Percentiles rank a stretch among this genome's conserved stretches.
Evolutionary conservation across 2,797 vertebrate species (phyloP).

Genomic region (Alfaro cultratus): DNA sequence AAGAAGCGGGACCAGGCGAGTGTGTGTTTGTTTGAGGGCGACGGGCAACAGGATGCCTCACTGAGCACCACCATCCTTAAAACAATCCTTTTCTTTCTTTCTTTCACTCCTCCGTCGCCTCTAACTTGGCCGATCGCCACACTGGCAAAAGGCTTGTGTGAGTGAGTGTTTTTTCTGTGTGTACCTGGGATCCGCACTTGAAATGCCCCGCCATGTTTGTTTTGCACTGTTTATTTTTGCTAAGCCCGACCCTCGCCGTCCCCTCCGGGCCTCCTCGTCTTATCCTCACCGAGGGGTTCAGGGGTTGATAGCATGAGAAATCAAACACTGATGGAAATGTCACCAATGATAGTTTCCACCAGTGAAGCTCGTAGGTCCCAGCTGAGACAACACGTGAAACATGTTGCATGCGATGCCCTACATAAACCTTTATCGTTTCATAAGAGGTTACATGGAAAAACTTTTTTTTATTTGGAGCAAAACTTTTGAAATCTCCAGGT

Average conservation of each 20-base stretch:
- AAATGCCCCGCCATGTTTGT: slow-evolving; percentile 67
- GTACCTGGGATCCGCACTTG: slow-evolving; percentile 63
- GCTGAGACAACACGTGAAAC: slow-evolving; percentile 1
- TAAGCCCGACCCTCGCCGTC: slow-evolving; percentile 44
- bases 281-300: slow-evolving; percentile 23
- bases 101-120: slow-evolving; percentile 29
- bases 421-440: background rate
- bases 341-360: slow-evolving; percentile 17
- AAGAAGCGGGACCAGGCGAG: slow-evolving; percentile 35
- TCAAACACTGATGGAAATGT: slow-evolving; percentile 38
- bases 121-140: slow-evolving; percentile 43
- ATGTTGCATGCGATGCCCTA: too few species aligned
- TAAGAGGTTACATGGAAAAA: background rate
- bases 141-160: slow-evolving; percentile 23
- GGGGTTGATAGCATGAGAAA: slow-evolving; percentile 46
- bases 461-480: background rate
- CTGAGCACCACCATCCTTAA: slow-evolving; percentile 46
- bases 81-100: slow-evolving; percentile 43
- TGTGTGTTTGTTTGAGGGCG: slow-evolving; percentile 55
- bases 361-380: background rate
- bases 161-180: slow-evolving; percentile 17
- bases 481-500: slow-evolving; percentile 2
- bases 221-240: slow-evolving; percentile 74
- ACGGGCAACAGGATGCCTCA: slow-evolving; percentile 36
- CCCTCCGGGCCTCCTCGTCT: slow-evolving; percentile 50